Percentiles rank a stretch among this genome's conserved stretches.
These are phyloP conservation scores for Troides aeacus DNA, from an alignment of 2,888 invertebrate species.

Conservation along the genomic window DNA sequence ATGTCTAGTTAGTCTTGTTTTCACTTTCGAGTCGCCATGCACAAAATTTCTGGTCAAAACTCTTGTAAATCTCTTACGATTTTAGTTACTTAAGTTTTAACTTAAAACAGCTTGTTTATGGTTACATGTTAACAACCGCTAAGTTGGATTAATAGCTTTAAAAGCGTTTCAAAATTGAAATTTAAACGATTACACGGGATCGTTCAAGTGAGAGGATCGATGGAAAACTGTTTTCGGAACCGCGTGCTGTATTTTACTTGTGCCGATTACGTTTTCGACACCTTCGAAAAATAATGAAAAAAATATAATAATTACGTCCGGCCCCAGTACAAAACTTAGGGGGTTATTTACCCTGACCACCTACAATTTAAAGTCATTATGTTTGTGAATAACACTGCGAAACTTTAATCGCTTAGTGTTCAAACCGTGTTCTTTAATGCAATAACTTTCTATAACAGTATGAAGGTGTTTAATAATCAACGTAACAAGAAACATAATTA, in stretches of 20 bases:
- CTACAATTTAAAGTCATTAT: slow-evolving; percentile 30
- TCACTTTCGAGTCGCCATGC: neutral
- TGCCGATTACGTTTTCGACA: slow-evolving; percentile 29
- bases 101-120: neutral
- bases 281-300: slow-evolving; percentile 16
- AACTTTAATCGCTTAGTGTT: slow-evolving; percentile 8
- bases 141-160: neutral
- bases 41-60: neutral
- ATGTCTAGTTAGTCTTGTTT: neutral
- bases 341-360: slow-evolving; percentile 28
- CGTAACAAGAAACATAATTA: neutral
- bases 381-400: slow-evolving; percentile 19
- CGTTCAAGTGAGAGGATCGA: slow-evolving; percentile 12
- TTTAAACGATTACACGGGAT: slow-evolving; percentile 9
- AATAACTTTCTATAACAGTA: neutral
- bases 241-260: slow-evolving; percentile 22
- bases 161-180: slow-evolving; percentile 16
- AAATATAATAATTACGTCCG: slow-evolving; percentile 29
- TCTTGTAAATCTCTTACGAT: neutral
- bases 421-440: slow-evolving; percentile 3
- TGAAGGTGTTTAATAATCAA: neutral
- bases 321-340: slow-evolving; percentile 24
- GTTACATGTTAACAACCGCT: neutral
- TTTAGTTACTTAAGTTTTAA: neutral
- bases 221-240: slow-evolving; percentile 10